A percentile compares a stretch with the other conserved stretches of the same genome.
phyloP scores from a whole-genome alignment of 2,888 invertebrate species.

The Lysandra bellargus region DNA sequence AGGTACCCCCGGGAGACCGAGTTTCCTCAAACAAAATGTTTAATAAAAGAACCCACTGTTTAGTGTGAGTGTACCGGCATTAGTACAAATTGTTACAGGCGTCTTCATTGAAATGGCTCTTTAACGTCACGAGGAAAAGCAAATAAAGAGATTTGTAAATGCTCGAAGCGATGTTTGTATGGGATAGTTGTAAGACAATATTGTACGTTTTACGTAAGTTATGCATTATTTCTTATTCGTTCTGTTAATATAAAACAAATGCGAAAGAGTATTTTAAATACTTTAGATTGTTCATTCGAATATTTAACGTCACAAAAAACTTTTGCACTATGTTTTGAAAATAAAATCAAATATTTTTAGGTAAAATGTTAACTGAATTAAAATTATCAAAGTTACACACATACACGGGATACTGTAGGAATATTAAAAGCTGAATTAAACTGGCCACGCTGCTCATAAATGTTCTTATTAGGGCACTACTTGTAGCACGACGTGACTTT shows the following conservation, averaged over 20 bases:
- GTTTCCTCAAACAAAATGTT: slow-evolving; percentile 72
- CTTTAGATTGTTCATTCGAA: not conserved
- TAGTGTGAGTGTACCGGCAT: slow-evolving; percentile 56
- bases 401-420: slow-evolving; percentile 61
- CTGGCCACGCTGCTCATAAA: slow-evolving; percentile 65
- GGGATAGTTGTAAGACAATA: slow-evolving; percentile 9
- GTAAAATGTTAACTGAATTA: slow-evolving; percentile 3
- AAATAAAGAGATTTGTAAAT: slow-evolving; percentile 36
- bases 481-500: slow-evolving; percentile 53
- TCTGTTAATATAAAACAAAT: not conserved
- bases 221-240: not conserved
- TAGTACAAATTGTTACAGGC: slow-evolving; percentile 59
- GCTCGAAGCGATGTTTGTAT: slow-evolving; percentile 5
- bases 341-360: not conserved
- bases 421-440: slow-evolving; percentile 73
- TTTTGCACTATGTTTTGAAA: not conserved
- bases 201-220: not conserved
- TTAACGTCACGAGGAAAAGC: slow-evolving; percentile 29
- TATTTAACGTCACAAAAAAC: not conserved
- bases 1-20: slow-evolving; percentile 68
- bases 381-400: slow-evolving; percentile 63
- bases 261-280: not conserved
- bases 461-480: slow-evolving; percentile 61
- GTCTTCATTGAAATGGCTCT: slow-evolving; percentile 50
- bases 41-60: slow-evolving; percentile 67